A percentile compares a stretch with the other conserved stretches of the same genome.
Conservation (phyloP, 2,797 vertebrate species). For the Apogon hyalosoma region DNA sequence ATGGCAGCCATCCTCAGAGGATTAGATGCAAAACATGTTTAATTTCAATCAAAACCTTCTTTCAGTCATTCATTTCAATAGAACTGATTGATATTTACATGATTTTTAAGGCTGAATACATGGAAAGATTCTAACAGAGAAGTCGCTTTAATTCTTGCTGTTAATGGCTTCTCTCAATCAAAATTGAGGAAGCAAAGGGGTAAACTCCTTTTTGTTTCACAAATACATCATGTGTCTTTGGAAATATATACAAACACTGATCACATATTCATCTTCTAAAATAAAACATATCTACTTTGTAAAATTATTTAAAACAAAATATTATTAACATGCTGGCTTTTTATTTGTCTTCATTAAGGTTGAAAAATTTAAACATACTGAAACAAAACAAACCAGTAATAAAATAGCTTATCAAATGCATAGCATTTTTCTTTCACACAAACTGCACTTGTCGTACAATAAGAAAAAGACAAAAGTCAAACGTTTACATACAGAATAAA, state of each 20-base stretch:
- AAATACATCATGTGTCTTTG: slow-evolving; percentile 37
- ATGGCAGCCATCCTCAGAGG: slow-evolving; percentile 45
- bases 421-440: slow-evolving; percentile 82
- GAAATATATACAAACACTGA: slow-evolving; percentile 62
- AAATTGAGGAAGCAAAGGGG: slow-evolving; percentile 31
- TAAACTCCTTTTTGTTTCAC: slow-evolving; percentile 41
- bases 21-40: slow-evolving; percentile 72
- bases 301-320: slow-evolving; percentile 56
- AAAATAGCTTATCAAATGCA: slow-evolving; percentile 88
- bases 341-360: slow-evolving; percentile 76
- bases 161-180: slow-evolving; percentile 36
- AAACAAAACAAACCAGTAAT: slow-evolving; percentile 67
- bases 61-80: slow-evolving; percentile 64
- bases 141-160: slow-evolving; percentile 29
- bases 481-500: slow-evolving; percentile 51
- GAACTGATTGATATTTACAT: slow-evolving; percentile 71
- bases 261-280: slow-evolving; percentile 49
- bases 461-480: slow-evolving; percentile 43
- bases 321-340: slow-evolving; percentile 54
- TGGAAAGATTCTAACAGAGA: slow-evolving; percentile 39
- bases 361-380: slow-evolving; percentile 54
- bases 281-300: slow-evolving; percentile 47
- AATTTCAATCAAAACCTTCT: slow-evolving; percentile 75
- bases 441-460: slow-evolving; percentile 80
- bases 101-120: slow-evolving; percentile 47